Evolutionary conservation across 2,888 invertebrate species (phyloP), one percentile per base, ranked within the genome.

Genomic region (Galerucella calmariensis): DNA sequence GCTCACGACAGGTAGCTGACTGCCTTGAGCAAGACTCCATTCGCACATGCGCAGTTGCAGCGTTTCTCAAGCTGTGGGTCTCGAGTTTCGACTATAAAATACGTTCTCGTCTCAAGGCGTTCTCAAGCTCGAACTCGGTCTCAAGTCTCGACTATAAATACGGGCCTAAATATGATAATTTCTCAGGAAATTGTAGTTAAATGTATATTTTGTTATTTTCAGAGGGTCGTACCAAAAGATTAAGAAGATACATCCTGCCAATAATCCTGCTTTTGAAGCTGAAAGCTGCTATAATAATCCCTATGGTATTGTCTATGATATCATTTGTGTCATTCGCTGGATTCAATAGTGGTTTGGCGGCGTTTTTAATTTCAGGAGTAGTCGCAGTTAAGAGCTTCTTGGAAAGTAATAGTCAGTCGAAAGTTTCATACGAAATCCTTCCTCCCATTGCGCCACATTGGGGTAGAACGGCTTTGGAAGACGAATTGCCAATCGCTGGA

Each of bases 241-340:
- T 92, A 83, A 91, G 90, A 86, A 90, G 89, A 84, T 88, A 92
- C 82, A 82, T 92, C 41, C 82, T 93, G 63, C 92, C 93, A n/a
- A 84, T 92, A 67, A 87, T 93, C 35, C 85, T 93, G 79, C 88
- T 90, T 27, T 83, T 93, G 83, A 91, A 91, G 84, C 83, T 93
- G 81, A 92, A 92, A 85, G 90, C 91, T 69, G 88, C 90, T 58
- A 88, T 92, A 51, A 87, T 92, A 63, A 84, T 92, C 69, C 92
- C 92, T 46, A 88, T 92, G 41, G 84, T 92, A 63, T 88, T 93
- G 77, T 89, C 90, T 35, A 84, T 90, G 73, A 89, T 93, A 63
- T 90, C 90, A n/a, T 85, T 92, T 76, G 88, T 92, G 67, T 91
- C 92, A 10, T 89, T 92, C 81, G 92, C 92, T 85, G 92, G 92